These are phyloP conservation scores for Grapholita molesta DNA, from an alignment of 1,140 invertebrate genomes.

Conservation along the genomic window DNA sequence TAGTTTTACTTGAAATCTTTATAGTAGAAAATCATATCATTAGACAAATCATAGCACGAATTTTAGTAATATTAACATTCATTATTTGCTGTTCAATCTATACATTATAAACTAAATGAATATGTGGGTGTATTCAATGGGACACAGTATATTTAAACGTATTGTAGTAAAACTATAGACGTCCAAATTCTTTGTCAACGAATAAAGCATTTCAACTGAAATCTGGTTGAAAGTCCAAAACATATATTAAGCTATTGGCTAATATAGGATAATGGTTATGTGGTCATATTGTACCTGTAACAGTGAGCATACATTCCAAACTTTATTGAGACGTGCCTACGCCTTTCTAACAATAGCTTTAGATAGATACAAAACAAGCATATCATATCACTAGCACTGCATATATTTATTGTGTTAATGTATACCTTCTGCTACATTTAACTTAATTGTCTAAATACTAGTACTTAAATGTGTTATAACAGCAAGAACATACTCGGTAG, in stretches of 20 bases:
- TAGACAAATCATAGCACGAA: not conserved
- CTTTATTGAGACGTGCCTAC: constrained; percentile 25
- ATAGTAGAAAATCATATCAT: not conserved
- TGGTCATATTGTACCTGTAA: not conserved
- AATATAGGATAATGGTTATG: not conserved
- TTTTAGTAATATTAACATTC: not conserved
- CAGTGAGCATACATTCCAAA: constrained; percentile 36
- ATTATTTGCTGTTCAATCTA: not conserved
- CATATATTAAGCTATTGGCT: not conserved
- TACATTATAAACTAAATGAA: not conserved
- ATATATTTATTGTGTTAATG: constrained; percentile 35
- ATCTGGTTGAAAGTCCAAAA: not conserved
- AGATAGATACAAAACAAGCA: constrained; percentile 27
- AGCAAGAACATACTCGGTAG: constrained; percentile 4
- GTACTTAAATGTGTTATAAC: constrained; percentile 21
- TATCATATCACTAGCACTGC: constrained; percentile 40
- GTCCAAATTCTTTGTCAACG: not conserved
- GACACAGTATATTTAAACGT: not conserved
- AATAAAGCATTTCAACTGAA: not conserved
- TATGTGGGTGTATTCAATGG: not conserved
- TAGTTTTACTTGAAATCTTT: not conserved
- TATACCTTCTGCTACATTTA: constrained; percentile 31
- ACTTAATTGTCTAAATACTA: constrained; percentile 19
- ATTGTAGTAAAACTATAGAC: not conserved
- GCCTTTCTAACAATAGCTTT: constrained; percentile 24